Conservation (phyloP, 2,888 invertebrate genomes). For the Blastobasis lacticolella region DNA sequence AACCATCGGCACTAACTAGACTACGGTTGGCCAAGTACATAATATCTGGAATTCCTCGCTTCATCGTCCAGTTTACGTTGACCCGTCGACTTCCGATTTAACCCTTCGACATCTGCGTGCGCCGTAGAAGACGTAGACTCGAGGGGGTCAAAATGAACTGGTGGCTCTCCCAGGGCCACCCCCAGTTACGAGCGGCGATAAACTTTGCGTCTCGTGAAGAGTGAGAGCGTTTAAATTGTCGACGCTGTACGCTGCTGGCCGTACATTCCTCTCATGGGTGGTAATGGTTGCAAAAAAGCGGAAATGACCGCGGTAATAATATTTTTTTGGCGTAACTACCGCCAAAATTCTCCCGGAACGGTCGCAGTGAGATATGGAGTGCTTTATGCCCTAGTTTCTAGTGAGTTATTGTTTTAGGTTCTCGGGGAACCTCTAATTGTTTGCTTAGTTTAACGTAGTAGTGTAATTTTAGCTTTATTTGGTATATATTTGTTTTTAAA, state of each 20-base stretch:
- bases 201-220: conserved; percentile 64
- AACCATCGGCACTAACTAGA: conserved; percentile 56
- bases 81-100: conserved; percentile 15
- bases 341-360: too few species aligned
- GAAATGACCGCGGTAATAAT: conserved; percentile 4
- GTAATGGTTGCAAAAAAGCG: conserved; percentile 38
- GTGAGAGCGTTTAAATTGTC: conserved; percentile 67
- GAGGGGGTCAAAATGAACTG: conserved; percentile 31
- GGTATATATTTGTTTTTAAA: too few species aligned
- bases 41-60: conserved; percentile 63
- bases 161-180: conserved; percentile 37
- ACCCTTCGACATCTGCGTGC: conserved; percentile 11
- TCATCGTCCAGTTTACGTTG: conserved; percentile 33
- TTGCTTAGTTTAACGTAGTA: too few species aligned
- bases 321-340: conserved; percentile 2
- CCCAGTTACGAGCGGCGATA: conserved; percentile 66
- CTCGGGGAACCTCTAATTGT: too few species aligned
- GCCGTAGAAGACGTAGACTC: conserved; percentile 6
- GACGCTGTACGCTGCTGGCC: conserved; percentile 56
- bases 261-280: conserved; percentile 55
- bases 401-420: too few species aligned
- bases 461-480: too few species aligned
- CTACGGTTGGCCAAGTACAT: conserved; percentile 50
- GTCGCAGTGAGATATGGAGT: too few species aligned
- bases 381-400: too few species aligned